These are phyloP conservation scores for Apostichopus californicus DNA, from an alignment of 35 echinoderm and acorn worm genomes.

Conservation along the genomic window DNA sequence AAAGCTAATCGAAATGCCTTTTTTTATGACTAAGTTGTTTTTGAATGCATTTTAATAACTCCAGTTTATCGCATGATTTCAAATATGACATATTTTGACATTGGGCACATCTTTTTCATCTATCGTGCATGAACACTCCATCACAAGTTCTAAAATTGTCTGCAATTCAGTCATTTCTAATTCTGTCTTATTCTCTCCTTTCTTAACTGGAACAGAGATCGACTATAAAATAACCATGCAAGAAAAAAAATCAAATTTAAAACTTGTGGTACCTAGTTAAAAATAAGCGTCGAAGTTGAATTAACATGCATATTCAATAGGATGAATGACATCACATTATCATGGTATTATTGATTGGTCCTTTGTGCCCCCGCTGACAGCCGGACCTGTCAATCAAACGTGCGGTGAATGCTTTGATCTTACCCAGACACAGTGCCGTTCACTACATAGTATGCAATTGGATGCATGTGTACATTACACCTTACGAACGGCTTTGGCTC, in stretches of 20 bases:
- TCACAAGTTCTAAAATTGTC: too few species aligned
- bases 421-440: slow-evolving; percentile 54
- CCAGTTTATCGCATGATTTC: too few species aligned
- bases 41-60: too few species aligned
- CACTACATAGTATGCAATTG: slow-evolving; percentile 43
- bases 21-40: too few species aligned
- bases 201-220: too few species aligned
- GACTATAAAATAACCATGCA: too few species aligned
- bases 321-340: slow-evolving; percentile 59
- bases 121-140: too few species aligned
- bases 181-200: too few species aligned
- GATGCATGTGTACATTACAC: slow-evolving; percentile 53
- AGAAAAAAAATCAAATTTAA: background rate
- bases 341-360: slow-evolving; percentile 65
- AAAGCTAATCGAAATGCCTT: too few species aligned
- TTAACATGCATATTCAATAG: slow-evolving; percentile 22
- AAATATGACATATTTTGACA: too few species aligned
- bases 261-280: background rate
- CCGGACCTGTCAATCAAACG: slow-evolving; percentile 65
- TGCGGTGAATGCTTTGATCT: slow-evolving; percentile 62
- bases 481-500: slow-evolving; percentile 39
- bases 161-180: too few species aligned
- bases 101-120: too few species aligned
- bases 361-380: slow-evolving; percentile 68
- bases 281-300: background rate